Base-by-base conservation (phyloP, 2,113 vertebrate genomes). In the Heterocephalus glaber region DNA sequence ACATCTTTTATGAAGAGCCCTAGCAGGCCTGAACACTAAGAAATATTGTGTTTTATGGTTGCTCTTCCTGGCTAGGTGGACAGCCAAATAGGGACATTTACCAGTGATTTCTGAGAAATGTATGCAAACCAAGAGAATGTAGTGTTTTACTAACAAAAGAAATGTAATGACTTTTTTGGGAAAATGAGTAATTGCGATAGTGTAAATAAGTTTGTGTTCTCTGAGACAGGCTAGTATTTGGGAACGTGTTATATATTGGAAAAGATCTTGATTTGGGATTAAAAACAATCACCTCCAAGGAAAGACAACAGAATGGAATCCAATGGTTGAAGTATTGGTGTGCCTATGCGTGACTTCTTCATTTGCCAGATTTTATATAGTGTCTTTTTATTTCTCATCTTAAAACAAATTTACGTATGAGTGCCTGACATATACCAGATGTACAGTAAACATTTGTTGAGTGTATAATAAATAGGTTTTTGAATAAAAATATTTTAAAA, bases 1-100 rank as follows among this genome's bases (percentile, higher is more conserved):
- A 56, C 83, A 79, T 90, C 41, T 52, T 95, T 97, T 96, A 83
- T 92, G 91, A 94, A 89, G 94, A 89, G 35, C 35, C 26, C 76
- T 92, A 95, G 65, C 52, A 94, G 30, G 20, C 49, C 63, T 79
- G 20, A 93, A 63, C 44, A 84, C 80, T 60, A 54, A 82, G 61
- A 86, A 94, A 65, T 28, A 76, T 94, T 90, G 56, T 28, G 3
- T 93, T 1, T 80, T 95, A n/a, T 56, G 80, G 80, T 85, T 94
- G 28, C 82, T 94, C 66, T 89, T 92, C 87, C 74, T 65, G 68
- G 41, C 60, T 74, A 82, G 52, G 20, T 93, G 76, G 61, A 58
- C 4, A 92, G 82, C 44, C 88, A 86, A 91, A 65, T 49, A 41
- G n/a, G 47, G 52, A 41, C 74, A 49, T 85, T 93, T 81, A 85